phyloP scores from a whole-genome alignment of 2,113 vertebrate genomes.

The Zosterops lateralis region DNA sequence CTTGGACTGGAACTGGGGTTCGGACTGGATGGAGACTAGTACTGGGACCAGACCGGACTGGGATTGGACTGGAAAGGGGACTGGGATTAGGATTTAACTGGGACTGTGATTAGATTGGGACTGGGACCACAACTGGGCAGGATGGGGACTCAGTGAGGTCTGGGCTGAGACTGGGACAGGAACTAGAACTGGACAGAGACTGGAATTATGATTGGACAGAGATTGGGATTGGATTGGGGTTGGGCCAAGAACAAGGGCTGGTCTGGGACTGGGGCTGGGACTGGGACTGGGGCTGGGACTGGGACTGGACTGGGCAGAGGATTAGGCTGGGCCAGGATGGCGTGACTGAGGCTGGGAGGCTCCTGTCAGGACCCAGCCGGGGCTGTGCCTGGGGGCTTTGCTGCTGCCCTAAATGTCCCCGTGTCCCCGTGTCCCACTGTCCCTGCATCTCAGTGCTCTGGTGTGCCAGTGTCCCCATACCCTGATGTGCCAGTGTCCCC shows the following conservation, averaged over 20 bases:
- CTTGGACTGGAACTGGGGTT: background rate
- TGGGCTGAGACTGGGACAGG: background rate
- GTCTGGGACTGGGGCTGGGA: background rate
- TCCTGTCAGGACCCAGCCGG: background rate
- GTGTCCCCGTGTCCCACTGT: rapidly evolving
- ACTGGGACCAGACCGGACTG: background rate
- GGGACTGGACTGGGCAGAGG: background rate
- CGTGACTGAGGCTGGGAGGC: background rate
- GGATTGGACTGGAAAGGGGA: background rate
- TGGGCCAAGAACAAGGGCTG: background rate
- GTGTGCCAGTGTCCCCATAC: background rate
- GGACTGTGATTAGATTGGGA: background rate
- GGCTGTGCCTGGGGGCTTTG: background rate
- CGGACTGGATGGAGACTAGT: background rate
- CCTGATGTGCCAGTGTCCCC: rapidly evolving
- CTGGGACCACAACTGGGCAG: background rate
- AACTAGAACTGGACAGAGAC: too few species aligned
- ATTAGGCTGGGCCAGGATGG: background rate
- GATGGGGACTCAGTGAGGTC: background rate
- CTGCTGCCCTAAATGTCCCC: background rate
- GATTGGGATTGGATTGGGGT: background rate
- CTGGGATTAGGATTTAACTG: background rate
- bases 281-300: background rate
- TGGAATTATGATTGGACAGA: background rate
- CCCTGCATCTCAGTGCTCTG: background rate